Percentiles rank a stretch among this genome's conserved stretches.
Conservation (phyloP, 2,797 vertebrate species). For the Microcaecilia unicolor region DNA sequence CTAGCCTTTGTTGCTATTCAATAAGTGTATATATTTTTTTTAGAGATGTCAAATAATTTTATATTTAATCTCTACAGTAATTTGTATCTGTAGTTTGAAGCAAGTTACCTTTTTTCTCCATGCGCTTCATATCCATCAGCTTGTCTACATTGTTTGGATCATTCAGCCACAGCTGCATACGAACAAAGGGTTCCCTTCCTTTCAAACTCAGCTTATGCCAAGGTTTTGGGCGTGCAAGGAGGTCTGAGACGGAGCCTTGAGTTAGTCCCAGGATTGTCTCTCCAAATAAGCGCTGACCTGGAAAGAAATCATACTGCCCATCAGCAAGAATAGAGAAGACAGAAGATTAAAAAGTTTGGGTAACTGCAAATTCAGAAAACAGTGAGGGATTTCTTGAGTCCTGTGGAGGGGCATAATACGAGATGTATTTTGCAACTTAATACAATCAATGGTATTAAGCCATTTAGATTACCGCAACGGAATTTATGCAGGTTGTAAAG, state of each 20-base stretch:
- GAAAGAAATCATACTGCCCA: conserved; percentile 2
- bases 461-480: too few relatives aligned
- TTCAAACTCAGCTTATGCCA: conserved; percentile 98
- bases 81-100: too few relatives aligned
- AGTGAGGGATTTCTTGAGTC: too few relatives aligned
- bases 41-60: too few relatives aligned
- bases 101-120: conserved; percentile 94
- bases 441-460: too few relatives aligned
- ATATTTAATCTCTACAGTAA: too few relatives aligned
- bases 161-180: conserved; percentile 96
- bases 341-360: not conserved
- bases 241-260: conserved; percentile 97
- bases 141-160: conserved; percentile 97
- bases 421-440: too few relatives aligned
- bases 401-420: too few relatives aligned
- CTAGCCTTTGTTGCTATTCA: too few relatives aligned
- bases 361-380: too few relatives aligned
- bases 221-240: conserved; percentile 96
- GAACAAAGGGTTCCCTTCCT: conserved; percentile 93
- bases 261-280: conserved; percentile 97
- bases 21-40: too few relatives aligned
- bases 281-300: conserved; percentile 91
- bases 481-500: too few relatives aligned
- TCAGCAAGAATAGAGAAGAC: not conserved
- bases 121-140: conserved; percentile 96